Conservation (phyloP, 2,888 invertebrate species). For the Ariolimax columbianus region DNA sequence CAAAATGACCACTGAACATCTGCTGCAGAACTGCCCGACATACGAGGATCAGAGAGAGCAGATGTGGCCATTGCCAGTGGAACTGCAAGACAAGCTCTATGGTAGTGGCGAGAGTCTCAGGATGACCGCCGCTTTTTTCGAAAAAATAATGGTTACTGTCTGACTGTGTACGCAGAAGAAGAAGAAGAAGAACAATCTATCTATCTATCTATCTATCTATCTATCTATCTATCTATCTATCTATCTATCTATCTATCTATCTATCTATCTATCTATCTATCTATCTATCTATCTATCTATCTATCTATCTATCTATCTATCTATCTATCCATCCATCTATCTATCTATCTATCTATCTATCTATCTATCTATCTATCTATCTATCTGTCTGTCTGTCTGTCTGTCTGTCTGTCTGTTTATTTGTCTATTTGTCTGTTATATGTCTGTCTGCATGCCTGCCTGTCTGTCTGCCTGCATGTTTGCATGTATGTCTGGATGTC, state of each 20-base stretch:
- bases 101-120: too few species aligned
- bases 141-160: too few species aligned
- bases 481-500: neutral
- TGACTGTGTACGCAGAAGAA: too few species aligned
- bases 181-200: neutral
- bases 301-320: neutral
- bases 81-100: too few species aligned
- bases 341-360: slow-evolving; percentile 41
- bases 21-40: too few species aligned
- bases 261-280: slow-evolving; percentile 1
- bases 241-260: slow-evolving; percentile 1
- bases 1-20: too few species aligned
- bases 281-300: slow-evolving; percentile 1
- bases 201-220: slow-evolving; percentile 1
- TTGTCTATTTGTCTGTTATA: neutral
- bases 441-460: neutral
- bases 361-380: slow-evolving; percentile 15
- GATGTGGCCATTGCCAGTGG: too few species aligned
- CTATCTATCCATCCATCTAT: slow-evolving; percentile 15
- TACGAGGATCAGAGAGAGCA: too few species aligned
- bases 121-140: too few species aligned
- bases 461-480: neutral
- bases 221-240: neutral
- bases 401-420: neutral
- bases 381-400: neutral